A percentile compares a stretch with the other conserved stretches of the same genome.
Evolutionary conservation across 2,113 vertebrate species (phyloP).

Genomic region (Amphiprion percula): DNA sequence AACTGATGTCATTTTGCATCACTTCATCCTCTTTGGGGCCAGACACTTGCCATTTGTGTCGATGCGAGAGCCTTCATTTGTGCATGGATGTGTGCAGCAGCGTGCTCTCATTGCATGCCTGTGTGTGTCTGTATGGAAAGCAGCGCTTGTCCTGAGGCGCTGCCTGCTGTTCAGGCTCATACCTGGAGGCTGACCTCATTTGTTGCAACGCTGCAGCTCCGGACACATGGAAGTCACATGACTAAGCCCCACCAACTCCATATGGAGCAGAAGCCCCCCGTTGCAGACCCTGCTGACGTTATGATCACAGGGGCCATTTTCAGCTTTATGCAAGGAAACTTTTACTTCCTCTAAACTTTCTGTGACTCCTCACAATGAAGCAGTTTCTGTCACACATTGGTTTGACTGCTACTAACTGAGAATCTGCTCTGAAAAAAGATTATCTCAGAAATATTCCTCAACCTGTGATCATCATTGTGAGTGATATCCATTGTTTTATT

Average conservation of each 20-base stretch:
- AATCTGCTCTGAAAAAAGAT: not conserved
- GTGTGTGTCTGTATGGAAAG: conserved; percentile 33
- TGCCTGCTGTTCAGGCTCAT: conserved; percentile 70
- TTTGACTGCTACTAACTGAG: not conserved
- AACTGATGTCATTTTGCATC: conserved; percentile 72
- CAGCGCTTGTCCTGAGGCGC: conserved; percentile 53
- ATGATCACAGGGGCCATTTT: conserved; percentile 29
- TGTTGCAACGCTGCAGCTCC: conserved; percentile 61
- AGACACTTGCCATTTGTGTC: conserved; percentile 21
- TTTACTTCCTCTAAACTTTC: conserved; percentile 12
- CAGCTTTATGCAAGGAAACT: conserved; percentile 7
- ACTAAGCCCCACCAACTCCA: conserved; percentile 47
- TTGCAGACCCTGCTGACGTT: conserved; percentile 38
- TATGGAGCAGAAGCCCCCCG: conserved; percentile 51
- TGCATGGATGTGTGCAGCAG: conserved; percentile 22
- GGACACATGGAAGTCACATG: conserved; percentile 74
- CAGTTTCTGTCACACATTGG: not conserved
- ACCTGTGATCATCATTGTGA: too few species aligned
- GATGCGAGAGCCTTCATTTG: conserved; percentile 8
- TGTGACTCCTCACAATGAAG: too few species aligned
- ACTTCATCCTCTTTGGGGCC: conserved; percentile 53
- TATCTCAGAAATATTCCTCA: too few species aligned
- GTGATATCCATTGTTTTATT: too few species aligned
- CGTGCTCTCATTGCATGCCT: conserved; percentile 19
- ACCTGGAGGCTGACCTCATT: conserved; percentile 81